Conservation (phyloP, 2,113 vertebrate species). For the Eonycteris spelaea region DNA sequence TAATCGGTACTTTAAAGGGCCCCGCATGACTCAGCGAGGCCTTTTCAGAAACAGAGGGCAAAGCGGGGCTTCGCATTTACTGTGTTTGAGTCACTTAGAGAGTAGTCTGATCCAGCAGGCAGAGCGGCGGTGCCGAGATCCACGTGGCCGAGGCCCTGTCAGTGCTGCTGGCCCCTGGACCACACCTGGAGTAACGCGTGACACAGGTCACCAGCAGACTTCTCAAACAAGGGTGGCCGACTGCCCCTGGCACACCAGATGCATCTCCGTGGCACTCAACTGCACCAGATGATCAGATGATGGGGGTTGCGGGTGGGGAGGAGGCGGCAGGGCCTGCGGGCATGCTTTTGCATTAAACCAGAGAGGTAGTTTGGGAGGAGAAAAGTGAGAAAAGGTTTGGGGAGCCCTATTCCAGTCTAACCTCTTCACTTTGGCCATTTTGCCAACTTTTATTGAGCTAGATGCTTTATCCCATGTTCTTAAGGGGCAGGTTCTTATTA, state of each 20-base stretch:
- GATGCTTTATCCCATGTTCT: background rate
- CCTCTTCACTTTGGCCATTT: no score
- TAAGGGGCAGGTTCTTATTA: background rate
- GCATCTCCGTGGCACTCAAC: background rate
- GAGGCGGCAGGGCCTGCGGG: no score
- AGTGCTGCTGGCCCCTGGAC: background rate
- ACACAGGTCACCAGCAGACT: background rate
- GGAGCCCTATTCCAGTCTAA: background rate
- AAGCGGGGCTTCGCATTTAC: background rate
- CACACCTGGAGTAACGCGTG: accelerated
- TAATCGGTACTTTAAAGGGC: background rate
- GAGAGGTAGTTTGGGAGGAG: background rate
- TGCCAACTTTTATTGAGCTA: background rate
- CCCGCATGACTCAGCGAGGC: background rate
- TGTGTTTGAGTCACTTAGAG: background rate
- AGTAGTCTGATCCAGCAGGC: background rate
- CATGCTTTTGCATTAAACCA: background rate
- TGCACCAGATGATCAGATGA: background rate
- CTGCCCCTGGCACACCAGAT: accelerated
- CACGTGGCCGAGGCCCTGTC: no score
- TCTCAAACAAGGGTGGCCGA: background rate
- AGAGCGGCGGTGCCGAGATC: accelerated
- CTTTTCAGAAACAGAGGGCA: background rate
- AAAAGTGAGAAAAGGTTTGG: background rate
- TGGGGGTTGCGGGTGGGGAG: no score